Evolutionary conservation across 35 echinoderm and acorn worm genomes (phyloP).

Genomic region (Apostichopus japonicus): DNA sequence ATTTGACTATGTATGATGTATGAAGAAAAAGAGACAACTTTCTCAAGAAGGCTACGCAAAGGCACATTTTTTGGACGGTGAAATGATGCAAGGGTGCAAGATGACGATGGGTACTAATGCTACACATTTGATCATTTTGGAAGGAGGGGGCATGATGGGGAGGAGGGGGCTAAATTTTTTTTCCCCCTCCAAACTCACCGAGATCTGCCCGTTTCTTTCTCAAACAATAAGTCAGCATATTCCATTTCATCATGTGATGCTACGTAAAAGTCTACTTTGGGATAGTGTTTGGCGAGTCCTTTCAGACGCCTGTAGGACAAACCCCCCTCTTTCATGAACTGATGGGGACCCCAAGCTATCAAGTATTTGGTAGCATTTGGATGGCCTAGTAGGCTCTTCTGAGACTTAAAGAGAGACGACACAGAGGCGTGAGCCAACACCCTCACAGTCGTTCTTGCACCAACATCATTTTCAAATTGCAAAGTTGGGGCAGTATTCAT

Average conservation of each 20-base stretch:
- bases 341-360: conserved; percentile 50
- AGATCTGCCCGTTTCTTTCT: conserved; percentile 68
- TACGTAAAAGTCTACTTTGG: conserved; percentile 54
- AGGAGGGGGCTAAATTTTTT: no score
- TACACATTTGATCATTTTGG: no score
- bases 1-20: no score
- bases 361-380: conserved; percentile 26
- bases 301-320: conserved; percentile 41
- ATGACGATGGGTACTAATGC: no score
- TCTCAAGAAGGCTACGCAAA: no score
- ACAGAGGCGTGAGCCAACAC: conserved; percentile 61
- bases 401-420: conserved; percentile 16
- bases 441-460: conserved; percentile 74
- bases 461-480: conserved; percentile 72
- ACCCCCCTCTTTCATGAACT: conserved; percentile 66
- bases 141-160: no score
- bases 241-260: conserved; percentile 73
- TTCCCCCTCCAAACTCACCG: conserved; percentile 22
- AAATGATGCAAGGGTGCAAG: no score
- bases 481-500: conserved; percentile 82
- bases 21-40: no score
- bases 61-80: no score
- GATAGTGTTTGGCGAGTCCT: conserved; percentile 33
- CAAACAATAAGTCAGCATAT: conserved; percentile 75
- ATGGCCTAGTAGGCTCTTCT: conserved; percentile 14